Conservation (phyloP, 2,888 invertebrate genomes). For the Nysson spinosus region DNA sequence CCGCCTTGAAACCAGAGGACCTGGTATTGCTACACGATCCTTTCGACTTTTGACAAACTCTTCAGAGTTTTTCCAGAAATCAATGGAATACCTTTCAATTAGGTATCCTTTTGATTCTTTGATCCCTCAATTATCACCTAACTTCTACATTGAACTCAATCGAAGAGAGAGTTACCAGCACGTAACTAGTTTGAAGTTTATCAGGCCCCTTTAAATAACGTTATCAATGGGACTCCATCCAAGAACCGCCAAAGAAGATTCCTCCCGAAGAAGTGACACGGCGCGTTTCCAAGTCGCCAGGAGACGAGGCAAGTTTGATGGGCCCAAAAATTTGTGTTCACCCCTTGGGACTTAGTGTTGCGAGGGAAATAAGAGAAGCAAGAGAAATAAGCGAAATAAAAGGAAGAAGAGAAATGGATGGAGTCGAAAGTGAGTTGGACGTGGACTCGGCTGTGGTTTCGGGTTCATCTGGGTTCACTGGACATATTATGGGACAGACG, state of each 20-base stretch:
- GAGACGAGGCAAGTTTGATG: conserved; percentile 11
- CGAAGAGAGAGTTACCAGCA: not conserved
- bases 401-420: conserved; percentile 19
- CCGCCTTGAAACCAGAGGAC: conserved; percentile 26
- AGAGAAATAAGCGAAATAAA: conserved; percentile 28
- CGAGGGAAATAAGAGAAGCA: too few species aligned
- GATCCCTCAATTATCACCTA: too few species aligned
- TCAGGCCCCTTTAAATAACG: too few species aligned
- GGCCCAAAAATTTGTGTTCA: conserved; percentile 26
- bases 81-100: conserved; percentile 10
- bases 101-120: not conserved
- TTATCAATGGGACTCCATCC: too few species aligned
- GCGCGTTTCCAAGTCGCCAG: not conserved
- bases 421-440: conserved; percentile 31
- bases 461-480: conserved; percentile 67
- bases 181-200: too few species aligned
- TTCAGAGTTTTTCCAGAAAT: too few species aligned
- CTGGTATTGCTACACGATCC: not conserved
- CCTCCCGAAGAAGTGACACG: too few species aligned
- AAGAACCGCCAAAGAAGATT: too few species aligned
- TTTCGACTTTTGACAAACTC: too few species aligned
- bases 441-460: conserved; percentile 57
- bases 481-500: conserved; percentile 63
- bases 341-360: conserved; percentile 6
- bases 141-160: too few species aligned